Percentiles rank a stretch among this genome's conserved stretches.
Conservation (phyloP, 2,113 vertebrate genomes). For the Anguilla japonica region DNA sequence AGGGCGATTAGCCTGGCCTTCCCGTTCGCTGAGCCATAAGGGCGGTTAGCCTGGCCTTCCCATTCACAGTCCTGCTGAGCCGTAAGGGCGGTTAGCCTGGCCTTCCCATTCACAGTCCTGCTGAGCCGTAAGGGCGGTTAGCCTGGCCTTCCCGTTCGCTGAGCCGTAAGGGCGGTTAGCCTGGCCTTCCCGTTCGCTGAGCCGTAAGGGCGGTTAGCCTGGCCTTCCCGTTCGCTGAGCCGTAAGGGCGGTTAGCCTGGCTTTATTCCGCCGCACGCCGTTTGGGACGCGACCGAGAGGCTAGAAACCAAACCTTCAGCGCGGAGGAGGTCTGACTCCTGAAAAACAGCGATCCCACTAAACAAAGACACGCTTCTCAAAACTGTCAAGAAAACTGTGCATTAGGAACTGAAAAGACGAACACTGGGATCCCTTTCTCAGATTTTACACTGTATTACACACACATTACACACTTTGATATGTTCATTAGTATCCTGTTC, state of each 20-base stretch:
- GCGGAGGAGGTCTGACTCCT: background rate
- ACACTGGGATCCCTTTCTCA: background rate
- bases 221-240: conserved; percentile 34
- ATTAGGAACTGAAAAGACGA: background rate
- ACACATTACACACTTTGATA: background rate
- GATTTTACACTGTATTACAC: background rate
- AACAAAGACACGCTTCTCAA: background rate
- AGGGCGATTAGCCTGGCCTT: conserved; percentile 12
- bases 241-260: background rate
- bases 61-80: conserved; percentile 33
- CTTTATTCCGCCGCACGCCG: background rate
- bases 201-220: background rate
- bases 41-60: conserved; percentile 16
- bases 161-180: background rate
- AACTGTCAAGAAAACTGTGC: background rate
- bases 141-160: conserved; percentile 29
- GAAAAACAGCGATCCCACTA: background rate
- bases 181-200: conserved; percentile 35
- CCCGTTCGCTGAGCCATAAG: conserved; percentile 24
- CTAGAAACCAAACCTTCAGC: background rate
- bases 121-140: conserved; percentile 2
- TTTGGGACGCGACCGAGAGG: background rate
- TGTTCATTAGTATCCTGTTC: background rate
- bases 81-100: background rate
- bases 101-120: conserved; percentile 34